Percentiles rank a stretch among this genome's conserved stretches.
These are phyloP conservation scores for Agelastica alni DNA, from an alignment of 2,888 invertebrate genomes.

Conservation along the genomic window DNA sequence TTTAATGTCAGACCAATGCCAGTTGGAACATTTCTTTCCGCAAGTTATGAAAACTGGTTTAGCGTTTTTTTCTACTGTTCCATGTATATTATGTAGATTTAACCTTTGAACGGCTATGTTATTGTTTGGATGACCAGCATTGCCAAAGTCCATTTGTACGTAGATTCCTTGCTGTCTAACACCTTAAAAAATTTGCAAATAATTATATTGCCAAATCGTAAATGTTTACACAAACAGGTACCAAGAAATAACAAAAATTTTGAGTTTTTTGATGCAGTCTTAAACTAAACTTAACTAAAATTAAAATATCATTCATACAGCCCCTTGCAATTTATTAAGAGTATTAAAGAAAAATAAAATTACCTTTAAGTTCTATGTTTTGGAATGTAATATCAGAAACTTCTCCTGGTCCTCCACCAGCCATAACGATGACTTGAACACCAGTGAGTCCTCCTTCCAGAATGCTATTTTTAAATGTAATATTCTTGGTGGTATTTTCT, in stretches of 20 bases:
- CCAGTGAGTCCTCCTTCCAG: conserved; percentile 20
- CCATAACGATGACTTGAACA: conserved; percentile 11
- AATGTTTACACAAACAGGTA: too few species aligned
- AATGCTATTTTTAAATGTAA: conserved; percentile 15
- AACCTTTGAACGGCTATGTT: conserved; percentile 13
- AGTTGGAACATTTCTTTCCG: conserved; percentile 10
- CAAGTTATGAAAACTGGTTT: conserved; percentile 2
- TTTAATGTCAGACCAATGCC: not conserved
- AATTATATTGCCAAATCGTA: not conserved
- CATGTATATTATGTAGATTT: not conserved
- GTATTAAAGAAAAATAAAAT: too few species aligned
- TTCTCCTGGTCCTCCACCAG: conserved; percentile 8
- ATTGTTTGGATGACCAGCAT: conserved; percentile 7
- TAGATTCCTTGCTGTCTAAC: conserved; percentile 11
- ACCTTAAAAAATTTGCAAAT: not conserved
- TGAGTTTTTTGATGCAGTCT: not conserved
- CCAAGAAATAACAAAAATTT: not conserved
- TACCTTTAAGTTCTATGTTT: conserved; percentile 12
- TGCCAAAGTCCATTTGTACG: conserved; percentile 15
- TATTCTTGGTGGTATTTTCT: conserved; percentile 13
- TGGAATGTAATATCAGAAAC: conserved; percentile 11
- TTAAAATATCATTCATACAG: too few species aligned
- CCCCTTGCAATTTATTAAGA: too few species aligned
- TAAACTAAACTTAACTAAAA: too few species aligned
- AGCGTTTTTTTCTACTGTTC: conserved; percentile 7